Evolutionary conservation across 2,797 vertebrate genomes (phyloP).

Genomic region (Garrulus glandarius): DNA sequence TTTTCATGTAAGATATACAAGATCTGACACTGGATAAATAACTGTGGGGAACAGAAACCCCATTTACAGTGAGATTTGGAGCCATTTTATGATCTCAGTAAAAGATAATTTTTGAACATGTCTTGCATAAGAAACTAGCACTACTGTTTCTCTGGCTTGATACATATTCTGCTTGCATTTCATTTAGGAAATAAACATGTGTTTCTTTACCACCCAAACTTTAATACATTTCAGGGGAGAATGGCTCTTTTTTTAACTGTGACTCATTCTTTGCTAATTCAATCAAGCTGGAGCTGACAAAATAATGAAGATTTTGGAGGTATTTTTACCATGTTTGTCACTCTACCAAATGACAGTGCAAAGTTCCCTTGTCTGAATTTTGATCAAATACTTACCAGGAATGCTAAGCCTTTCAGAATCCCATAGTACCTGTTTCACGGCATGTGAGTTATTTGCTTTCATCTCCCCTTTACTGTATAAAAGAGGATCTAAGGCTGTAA

Average conservation of each 20-base stretch:
- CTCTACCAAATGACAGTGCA: slow-evolving; percentile 61
- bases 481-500: slow-evolving; percentile 77
- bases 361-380: slow-evolving; percentile 74
- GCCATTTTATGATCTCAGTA: not conserved
- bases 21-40: slow-evolving; percentile 37
- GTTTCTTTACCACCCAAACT: slow-evolving; percentile 52
- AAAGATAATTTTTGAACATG: slow-evolving; percentile 35
- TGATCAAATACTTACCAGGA: slow-evolving; percentile 74
- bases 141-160: not conserved
- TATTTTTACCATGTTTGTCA: slow-evolving; percentile 70
- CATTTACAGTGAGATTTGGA: slow-evolving; percentile 3
- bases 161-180: slow-evolving; percentile 31
- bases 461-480: slow-evolving; percentile 76
- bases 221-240: slow-evolving; percentile 50
- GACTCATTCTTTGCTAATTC: slow-evolving; percentile 70
- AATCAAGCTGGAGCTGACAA: slow-evolving; percentile 71
- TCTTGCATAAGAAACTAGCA: not conserved
- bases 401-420: slow-evolving; percentile 71
- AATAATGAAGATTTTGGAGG: slow-evolving; percentile 67
- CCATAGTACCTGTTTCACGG: slow-evolving; percentile 74
- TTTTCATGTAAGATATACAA: slow-evolving; percentile 33
- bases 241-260: slow-evolving; percentile 52
- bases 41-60: not conserved
- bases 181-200: slow-evolving; percentile 41
- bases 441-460: slow-evolving; percentile 76